A percentile compares a stretch with the other conserved stretches of the same genome.
These are phyloP conservation scores for Ophion ventricosus DNA, from an alignment of 2,888 invertebrate genomes.

Conservation along the genomic window DNA sequence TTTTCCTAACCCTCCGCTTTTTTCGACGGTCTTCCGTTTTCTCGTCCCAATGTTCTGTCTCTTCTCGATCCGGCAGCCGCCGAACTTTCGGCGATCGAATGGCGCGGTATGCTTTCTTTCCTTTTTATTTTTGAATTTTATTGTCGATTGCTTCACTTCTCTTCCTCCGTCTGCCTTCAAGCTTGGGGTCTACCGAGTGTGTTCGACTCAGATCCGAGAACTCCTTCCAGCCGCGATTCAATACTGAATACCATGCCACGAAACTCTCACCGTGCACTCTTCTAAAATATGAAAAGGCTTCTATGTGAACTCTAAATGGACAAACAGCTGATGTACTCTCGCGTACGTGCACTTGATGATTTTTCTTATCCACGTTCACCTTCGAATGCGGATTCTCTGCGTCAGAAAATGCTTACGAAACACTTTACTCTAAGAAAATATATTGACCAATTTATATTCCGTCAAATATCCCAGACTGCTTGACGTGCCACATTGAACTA, in stretches of 20 bases:
- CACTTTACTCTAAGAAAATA: no score
- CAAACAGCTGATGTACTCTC: background rate
- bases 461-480: background rate
- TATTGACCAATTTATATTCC: background rate
- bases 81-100: slow-evolving; percentile 42
- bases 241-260: background rate
- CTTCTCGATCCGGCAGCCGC: slow-evolving; percentile 47
- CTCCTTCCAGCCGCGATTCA: slow-evolving; percentile 10
- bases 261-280: slow-evolving; percentile 10
- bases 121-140: background rate
- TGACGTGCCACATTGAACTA: background rate
- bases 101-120: slow-evolving; percentile 9
- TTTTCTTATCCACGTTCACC: background rate
- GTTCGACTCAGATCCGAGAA: slow-evolving; percentile 38
- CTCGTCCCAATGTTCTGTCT: slow-evolving; percentile 16
- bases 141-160: slow-evolving; percentile 1
- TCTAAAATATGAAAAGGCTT: background rate
- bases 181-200: slow-evolving; percentile 10
- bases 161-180: slow-evolving; percentile 27
- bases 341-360: background rate
- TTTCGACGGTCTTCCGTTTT: slow-evolving; percentile 28
- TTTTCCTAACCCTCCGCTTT: slow-evolving; percentile 46
- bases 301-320: slow-evolving; percentile 37
- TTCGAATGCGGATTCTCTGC: background rate
- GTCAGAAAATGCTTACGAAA: background rate